Evolutionary conservation across 2,888 invertebrate species (phyloP).

Genomic region (Diogma glabrata): DNA sequence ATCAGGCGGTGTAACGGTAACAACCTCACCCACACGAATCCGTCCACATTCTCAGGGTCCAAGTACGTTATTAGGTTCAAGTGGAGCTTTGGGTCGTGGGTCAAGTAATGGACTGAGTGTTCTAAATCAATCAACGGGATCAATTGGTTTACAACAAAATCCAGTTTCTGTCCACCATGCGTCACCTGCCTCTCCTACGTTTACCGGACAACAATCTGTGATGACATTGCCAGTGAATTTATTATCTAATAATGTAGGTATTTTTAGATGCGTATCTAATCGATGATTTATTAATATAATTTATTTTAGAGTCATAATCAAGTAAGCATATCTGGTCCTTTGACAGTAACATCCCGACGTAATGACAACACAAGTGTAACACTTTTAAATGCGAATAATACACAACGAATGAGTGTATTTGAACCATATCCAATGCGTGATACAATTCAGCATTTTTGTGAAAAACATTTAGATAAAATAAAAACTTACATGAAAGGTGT

Average conservation of each 20-base stretch:
- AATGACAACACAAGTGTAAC: conserved; percentile 69
- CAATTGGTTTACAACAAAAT: conserved; percentile 33
- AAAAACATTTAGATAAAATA: conserved; percentile 86
- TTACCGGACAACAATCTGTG: conserved; percentile 34
- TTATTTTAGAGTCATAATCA: conserved; percentile 27
- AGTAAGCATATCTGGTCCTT: conserved; percentile 47
- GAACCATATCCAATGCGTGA: conserved; percentile 86
- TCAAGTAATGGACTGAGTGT: conserved; percentile 29
- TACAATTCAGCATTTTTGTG: conserved; percentile 90
- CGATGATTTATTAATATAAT: neutral
- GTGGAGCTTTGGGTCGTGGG: conserved; percentile 33
- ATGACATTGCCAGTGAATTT: conserved; percentile 33
- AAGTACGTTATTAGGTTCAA: conserved; percentile 32
- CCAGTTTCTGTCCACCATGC: conserved; percentile 36
- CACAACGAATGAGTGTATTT: conserved; percentile 67
- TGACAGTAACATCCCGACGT: conserved; percentile 50
- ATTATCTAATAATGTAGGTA: conserved; percentile 20
- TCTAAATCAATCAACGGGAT: conserved; percentile 36
- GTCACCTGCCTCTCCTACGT: conserved; percentile 32
- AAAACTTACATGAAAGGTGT: conserved; percentile 84
- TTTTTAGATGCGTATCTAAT: neutral
- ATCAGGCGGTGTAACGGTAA: conserved; percentile 51
- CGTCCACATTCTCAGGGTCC: conserved; percentile 45
- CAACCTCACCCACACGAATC: conserved; percentile 42
- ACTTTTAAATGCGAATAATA: conserved; percentile 46